Percentiles rank a stretch among this genome's conserved stretches.
Conservation (phyloP, 1,140 invertebrate genomes). For the Trachymyrmex septentrionalis region DNA sequence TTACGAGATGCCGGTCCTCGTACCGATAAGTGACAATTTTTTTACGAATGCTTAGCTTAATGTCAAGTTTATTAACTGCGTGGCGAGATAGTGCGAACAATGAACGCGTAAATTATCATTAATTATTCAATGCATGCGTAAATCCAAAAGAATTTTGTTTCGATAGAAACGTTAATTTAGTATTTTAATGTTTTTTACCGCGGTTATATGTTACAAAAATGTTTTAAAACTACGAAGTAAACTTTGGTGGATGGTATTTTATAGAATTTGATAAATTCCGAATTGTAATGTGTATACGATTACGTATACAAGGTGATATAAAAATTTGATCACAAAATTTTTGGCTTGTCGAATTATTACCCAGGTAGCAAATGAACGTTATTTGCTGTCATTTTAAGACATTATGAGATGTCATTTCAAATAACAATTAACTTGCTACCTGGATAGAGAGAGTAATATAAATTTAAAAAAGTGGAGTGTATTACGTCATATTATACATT, state of each 20-base stretch:
- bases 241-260: not conserved
- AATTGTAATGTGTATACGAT: not conserved
- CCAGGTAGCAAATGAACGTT: no score
- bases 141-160: not conserved
- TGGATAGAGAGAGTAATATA: no score
- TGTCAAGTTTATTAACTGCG: not conserved
- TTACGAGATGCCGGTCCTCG: not conserved
- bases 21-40: constrained; percentile 26
- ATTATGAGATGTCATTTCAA: no score
- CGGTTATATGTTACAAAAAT: not conserved
- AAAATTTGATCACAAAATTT: no score
- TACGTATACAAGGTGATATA: not conserved
- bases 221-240: not conserved
- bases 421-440: no score
- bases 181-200: not conserved
- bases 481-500: no score
- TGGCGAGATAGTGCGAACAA: not conserved
- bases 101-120: not conserved
- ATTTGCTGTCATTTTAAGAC: no score
- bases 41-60: not conserved
- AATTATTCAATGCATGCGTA: not conserved
- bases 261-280: not conserved
- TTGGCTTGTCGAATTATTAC: no score
- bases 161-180: not conserved
- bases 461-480: no score